Percentiles rank a stretch among this genome's conserved stretches.
phyloP scores from a whole-genome alignment of 2,888 invertebrate genomes.

The Ashinkailepas kermadecensis region DNA sequence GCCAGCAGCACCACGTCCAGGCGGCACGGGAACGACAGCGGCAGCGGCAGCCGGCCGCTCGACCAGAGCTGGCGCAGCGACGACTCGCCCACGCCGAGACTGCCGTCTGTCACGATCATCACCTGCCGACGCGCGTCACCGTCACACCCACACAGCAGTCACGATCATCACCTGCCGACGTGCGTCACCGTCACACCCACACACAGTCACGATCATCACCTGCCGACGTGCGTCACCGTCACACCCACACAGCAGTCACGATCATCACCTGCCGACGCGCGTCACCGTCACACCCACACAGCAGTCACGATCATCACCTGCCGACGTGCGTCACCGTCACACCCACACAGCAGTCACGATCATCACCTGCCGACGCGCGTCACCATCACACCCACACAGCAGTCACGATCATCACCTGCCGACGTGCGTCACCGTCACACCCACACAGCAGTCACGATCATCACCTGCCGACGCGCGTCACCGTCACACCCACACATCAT shows the following conservation, averaged over 20 bases:
- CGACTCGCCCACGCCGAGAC: constrained; percentile 57
- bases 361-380: too few relatives aligned
- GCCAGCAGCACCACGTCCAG: constrained; percentile 51
- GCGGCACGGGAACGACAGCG: constrained; percentile 71
- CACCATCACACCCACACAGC: too few relatives aligned
- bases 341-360: constrained; percentile 54
- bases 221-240: constrained; percentile 38
- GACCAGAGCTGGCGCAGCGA: constrained; percentile 47
- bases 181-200: background rate
- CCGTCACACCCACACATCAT: background rate
- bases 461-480: constrained; percentile 45
- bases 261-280: constrained; percentile 51
- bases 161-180: constrained; percentile 55
- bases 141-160: constrained; percentile 42
- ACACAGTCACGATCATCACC: constrained; percentile 58
- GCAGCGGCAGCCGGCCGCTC: constrained; percentile 56
- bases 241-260: constrained; percentile 48
- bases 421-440: too few relatives aligned
- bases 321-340: constrained; percentile 37
- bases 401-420: constrained; percentile 60
- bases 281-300: background rate
- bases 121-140: constrained; percentile 44
- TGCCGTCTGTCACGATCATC: constrained; percentile 67
- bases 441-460: constrained; percentile 53
- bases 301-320: constrained; percentile 17